A percentile compares a stretch with the other conserved stretches of the same genome.
Conservation (phyloP, 2,888 invertebrate species). For the Chirona hameri region DNA sequence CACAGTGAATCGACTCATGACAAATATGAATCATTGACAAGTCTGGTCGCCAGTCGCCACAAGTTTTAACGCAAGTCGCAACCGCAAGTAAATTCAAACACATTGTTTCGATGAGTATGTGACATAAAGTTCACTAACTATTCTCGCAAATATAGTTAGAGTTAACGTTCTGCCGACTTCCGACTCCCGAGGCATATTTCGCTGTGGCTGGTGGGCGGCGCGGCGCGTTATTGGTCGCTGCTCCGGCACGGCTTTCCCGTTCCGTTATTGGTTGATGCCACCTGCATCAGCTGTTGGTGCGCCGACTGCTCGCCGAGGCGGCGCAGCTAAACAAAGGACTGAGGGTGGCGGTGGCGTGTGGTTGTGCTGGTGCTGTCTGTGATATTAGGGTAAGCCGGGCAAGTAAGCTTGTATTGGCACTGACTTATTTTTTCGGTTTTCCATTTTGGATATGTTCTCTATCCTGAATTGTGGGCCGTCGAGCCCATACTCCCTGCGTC, state of each 20-base stretch:
- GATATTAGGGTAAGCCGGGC: neutral
- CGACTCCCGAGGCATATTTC: no score
- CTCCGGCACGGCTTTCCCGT: neutral
- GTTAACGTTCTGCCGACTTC: no score
- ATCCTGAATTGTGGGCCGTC: neutral
- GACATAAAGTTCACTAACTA: neutral
- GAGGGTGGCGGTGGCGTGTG: neutral
- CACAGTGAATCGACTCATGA: no score
- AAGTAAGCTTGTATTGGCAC: neutral
- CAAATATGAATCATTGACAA: no score
- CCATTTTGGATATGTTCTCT: neutral
- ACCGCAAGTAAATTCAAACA: neutral
- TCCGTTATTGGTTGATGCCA: neutral
- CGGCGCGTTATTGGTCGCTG: neutral
- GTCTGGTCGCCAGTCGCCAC: no score
- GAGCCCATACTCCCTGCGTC: neutral
- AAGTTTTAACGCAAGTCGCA: no score
- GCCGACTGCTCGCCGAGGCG: neutral
- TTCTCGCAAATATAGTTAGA: neutral
- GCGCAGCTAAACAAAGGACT: constrained; percentile 1
- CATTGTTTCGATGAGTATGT: neutral
- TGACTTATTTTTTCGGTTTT: no score
- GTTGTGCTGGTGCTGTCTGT: neutral
- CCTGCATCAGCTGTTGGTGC: constrained; percentile 2
- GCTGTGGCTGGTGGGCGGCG: no score